Percentiles rank a stretch among this genome's conserved stretches.
Evolutionary conservation across 2,797 vertebrate genomes (phyloP).

Genomic region (Arrhamphus sclerolepis): DNA sequence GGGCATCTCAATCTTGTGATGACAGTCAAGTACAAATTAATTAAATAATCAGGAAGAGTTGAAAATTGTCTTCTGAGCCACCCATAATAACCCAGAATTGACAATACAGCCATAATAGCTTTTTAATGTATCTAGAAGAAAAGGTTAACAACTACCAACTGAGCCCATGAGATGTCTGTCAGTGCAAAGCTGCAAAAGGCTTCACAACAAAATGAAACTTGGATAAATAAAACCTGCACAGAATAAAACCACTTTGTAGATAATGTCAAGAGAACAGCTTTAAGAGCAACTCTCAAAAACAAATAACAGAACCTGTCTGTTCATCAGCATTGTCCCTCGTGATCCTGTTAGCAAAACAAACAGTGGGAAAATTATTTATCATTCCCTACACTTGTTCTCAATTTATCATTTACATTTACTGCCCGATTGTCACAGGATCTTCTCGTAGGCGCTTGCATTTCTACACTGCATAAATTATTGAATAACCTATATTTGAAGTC

Average conservation of each 20-base stretch:
- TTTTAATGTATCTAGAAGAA: slow-evolving; percentile 39
- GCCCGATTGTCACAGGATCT: slow-evolving; percentile 15
- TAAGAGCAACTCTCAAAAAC: slow-evolving; percentile 49
- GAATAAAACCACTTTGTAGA: slow-evolving; percentile 51
- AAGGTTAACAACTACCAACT: slow-evolving; percentile 39
- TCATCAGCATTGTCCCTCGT: slow-evolving; percentile 23
- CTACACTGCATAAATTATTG: slow-evolving; percentile 19
- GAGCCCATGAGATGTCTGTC: slow-evolving; percentile 54
- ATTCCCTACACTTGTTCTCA: slow-evolving; percentile 21
- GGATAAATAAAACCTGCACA: slow-evolving; percentile 48
- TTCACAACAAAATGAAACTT: slow-evolving; percentile 50
- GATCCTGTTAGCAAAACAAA: slow-evolving; percentile 41
- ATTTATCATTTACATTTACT: slow-evolving; percentile 32
- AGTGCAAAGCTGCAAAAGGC: slow-evolving; percentile 51
- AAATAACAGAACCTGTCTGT: slow-evolving; percentile 42
- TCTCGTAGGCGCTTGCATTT: slow-evolving; percentile 25
- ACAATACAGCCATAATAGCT: slow-evolving; percentile 46
- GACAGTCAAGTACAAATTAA: too few relatives aligned
- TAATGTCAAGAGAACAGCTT: slow-evolving; percentile 51
- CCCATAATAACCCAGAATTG: slow-evolving; percentile 39
- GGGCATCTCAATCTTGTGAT: too few relatives aligned
- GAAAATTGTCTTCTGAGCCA: slow-evolving; percentile 33
- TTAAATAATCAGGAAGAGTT: slow-evolving; percentile 58
- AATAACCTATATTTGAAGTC: slow-evolving; percentile 39
- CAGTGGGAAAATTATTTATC: slow-evolving; percentile 21